Conservation (phyloP, 1,140 invertebrate genomes). For the Cherax quadricarinatus region DNA sequence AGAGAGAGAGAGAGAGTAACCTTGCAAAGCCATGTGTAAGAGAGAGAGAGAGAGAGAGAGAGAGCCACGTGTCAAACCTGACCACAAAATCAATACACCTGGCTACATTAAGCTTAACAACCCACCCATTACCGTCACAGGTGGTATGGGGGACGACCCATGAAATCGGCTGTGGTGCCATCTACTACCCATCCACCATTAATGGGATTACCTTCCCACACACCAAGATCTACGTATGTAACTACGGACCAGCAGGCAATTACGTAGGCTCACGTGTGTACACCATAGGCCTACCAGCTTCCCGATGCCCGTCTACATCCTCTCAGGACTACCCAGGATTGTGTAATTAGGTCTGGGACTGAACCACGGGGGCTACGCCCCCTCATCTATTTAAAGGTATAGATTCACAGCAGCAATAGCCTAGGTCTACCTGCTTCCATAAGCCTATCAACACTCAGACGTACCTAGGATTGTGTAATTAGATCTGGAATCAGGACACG, state of each 20-base stretch:
- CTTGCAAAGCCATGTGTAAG: too few relatives aligned
- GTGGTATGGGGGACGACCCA: slow-evolving; percentile 12
- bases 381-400: too few relatives aligned
- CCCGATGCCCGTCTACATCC: neutral
- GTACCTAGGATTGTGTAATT: neutral
- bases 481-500: too few relatives aligned
- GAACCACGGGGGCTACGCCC: too few relatives aligned
- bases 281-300: neutral
- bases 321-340: neutral
- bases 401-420: too few relatives aligned
- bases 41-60: too few relatives aligned
- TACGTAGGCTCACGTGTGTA: neutral
- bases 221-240: neutral
- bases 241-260: slow-evolving; percentile 32
- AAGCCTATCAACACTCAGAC: neutral
- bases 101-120: too few relatives aligned
- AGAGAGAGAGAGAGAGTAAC: too few relatives aligned
- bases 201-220: neutral
- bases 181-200: neutral
- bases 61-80: too few relatives aligned
- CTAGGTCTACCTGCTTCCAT: neutral
- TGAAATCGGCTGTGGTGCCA: slow-evolving; percentile 22
- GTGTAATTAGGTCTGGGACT: neutral
- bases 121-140: neutral
- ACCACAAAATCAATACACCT: too few relatives aligned